Base-by-base conservation (phyloP, 2,888 invertebrate genomes). In the Zele albiditarsus region DNA sequence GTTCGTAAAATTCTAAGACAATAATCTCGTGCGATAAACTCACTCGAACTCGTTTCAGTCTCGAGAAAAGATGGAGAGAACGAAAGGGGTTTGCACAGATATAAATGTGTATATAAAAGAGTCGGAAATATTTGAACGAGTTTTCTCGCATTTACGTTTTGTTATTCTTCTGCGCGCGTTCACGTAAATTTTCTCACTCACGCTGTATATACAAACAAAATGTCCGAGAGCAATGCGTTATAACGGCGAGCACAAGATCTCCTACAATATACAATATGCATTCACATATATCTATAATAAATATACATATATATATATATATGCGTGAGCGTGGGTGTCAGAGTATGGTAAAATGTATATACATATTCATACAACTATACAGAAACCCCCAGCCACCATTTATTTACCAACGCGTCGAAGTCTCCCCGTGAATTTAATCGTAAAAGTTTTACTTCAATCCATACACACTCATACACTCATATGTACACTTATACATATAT, bases 341-440 rank as follows among this genome's bases (percentile, higher is more conserved):
- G 31, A 31, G 31, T 31, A 31, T 31, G n/a, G 20, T 16, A 20
- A 20, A 25, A 12, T 8, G n/a, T 2, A n/a, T 28, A 3, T 49
- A 25, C 0, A 28, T 46, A 27, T 27, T n/a, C n/a, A 28, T 28
- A n/a, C 1, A n/a, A 4, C 16, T 28, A 10, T 27, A 28, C 27
- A 27, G 49, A n/a, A 46, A 53, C 20, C 67, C 16, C 8, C 67
- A 28, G 67, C 62, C 6, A 71, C 75, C 74, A 79, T 79, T 78
- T 77, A 77, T 78, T 78, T 77, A 79, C 77, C 71, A 68, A 74
- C 74, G 67, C 75, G 76, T 76, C 77, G 68, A 79, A 79, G 71
- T 67, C 73, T 71, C 58, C 58, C 73, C 71, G 73, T 70, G 78
- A 79, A 72, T 79, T 76, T 78, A 78, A 79, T 79, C 79, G 73